Percentiles rank a stretch among this genome's conserved stretches.
phyloP scores from a whole-genome alignment of 2,888 invertebrate genomes.

The Theretra japonica region DNA sequence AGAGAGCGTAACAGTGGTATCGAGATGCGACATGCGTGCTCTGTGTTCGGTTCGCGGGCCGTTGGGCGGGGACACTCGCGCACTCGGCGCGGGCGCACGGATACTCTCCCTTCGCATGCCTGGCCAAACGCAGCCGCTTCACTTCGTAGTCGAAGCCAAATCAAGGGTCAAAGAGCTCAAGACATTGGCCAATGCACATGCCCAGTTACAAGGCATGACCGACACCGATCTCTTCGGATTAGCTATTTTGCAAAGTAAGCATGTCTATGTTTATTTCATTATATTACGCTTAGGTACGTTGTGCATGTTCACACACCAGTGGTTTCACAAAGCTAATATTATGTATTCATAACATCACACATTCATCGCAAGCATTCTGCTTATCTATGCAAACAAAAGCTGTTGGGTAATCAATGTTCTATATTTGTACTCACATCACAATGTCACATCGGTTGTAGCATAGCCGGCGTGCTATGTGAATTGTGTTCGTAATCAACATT shows the following conservation, averaged over 20 bases:
- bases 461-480: neutral
- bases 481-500: neutral
- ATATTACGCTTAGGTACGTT: constrained; percentile 24
- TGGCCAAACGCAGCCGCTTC: constrained; percentile 78
- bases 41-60: constrained; percentile 94
- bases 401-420: constrained; percentile 61
- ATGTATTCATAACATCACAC: constrained; percentile 58
- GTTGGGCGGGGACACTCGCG: constrained; percentile 90
- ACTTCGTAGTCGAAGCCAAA: constrained; percentile 89
- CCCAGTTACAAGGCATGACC: constrained; percentile 92
- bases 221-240: constrained; percentile 94
- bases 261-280: neutral
- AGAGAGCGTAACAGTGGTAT: constrained; percentile 79
- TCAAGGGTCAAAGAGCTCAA: constrained; percentile 93
- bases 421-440: constrained; percentile 54
- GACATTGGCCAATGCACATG: constrained; percentile 91
- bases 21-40: constrained; percentile 88
- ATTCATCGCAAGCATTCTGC: constrained; percentile 56
- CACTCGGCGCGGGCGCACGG: constrained; percentile 86
- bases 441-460: constrained; percentile 42
- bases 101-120: constrained; percentile 87
- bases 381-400: constrained; percentile 57
- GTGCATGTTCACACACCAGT: constrained; percentile 33
- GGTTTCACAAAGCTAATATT: constrained; percentile 59
- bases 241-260: constrained; percentile 92